phyloP scores from a whole-genome alignment of 2,113 vertebrate species.

The Steatornis caripensis region DNA sequence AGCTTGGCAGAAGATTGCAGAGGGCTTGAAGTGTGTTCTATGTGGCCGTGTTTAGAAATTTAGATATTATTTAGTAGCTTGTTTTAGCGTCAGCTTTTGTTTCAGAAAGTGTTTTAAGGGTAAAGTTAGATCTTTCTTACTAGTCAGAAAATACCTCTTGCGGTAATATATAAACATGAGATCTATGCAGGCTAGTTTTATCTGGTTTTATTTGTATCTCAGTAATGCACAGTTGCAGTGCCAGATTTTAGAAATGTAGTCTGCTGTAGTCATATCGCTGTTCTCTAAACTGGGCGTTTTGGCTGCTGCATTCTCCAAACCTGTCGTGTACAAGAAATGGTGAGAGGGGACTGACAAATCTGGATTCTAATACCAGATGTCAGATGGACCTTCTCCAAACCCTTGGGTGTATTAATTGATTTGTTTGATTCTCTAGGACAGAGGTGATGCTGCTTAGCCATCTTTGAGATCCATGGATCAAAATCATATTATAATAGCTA shows the following conservation, averaged over 20 bases:
- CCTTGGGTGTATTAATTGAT: background rate
- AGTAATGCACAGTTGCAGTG: background rate
- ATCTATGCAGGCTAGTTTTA: background rate
- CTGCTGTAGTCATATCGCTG: background rate
- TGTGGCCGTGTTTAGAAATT: background rate
- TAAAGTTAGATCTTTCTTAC: background rate
- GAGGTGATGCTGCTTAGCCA: background rate
- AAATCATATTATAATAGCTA: background rate
- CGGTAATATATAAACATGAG: background rate
- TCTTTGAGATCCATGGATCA: background rate
- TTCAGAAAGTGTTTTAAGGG: background rate
- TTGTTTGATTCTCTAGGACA: background rate
- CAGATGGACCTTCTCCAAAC: background rate
- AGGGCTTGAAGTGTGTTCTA: background rate
- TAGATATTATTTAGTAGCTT: background rate
- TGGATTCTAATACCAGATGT: background rate
- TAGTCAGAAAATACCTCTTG: background rate
- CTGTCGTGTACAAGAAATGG: fast-evolving
- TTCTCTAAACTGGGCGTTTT: background rate
- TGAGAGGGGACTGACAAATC: background rate
- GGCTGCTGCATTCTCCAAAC: background rate
- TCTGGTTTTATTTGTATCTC: background rate
- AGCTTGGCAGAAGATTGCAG: background rate
- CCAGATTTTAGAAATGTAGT: background rate
- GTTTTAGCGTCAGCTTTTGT: background rate